Percentiles rank a stretch among this genome's conserved stretches.
Conservation (phyloP, 2,797 vertebrate species). For the Myotis planiceps region DNA sequence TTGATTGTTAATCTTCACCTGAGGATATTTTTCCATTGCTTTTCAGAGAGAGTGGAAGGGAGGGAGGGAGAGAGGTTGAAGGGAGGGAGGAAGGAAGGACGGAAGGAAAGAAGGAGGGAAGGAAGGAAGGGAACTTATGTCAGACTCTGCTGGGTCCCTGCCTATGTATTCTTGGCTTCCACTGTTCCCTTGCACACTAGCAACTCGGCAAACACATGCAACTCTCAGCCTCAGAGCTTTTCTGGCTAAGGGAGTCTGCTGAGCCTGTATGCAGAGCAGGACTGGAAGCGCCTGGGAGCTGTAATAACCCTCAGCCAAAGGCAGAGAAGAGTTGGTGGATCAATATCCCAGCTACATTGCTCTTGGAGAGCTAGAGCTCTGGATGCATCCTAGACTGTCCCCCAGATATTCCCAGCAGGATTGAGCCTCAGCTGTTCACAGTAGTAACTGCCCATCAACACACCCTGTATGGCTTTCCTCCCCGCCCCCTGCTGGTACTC, state of each 20-base stretch:
- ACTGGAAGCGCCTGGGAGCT: too few relatives aligned
- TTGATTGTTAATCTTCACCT: too few relatives aligned
- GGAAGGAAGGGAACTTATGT: fast-evolving
- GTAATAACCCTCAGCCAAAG: neutral
- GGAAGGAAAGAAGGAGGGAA: fast-evolving
- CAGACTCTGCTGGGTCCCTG: neutral
- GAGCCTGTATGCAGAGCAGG: neutral
- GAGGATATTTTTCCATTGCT: too few relatives aligned
- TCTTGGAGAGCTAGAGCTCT: neutral
- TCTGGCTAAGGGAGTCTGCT: neutral
- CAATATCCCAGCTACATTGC: neutral
- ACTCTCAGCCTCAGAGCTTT: neutral
- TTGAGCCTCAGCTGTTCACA: neutral
- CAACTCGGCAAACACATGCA: neutral
- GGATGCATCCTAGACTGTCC: neutral
- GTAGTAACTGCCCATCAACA: neutral
- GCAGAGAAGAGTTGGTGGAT: neutral
- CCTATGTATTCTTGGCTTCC: neutral
- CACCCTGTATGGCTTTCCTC: neutral
- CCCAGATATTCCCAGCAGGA: neutral
- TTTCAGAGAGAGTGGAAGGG: neutral
- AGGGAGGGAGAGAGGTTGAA: neutral
- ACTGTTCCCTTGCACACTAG: neutral
- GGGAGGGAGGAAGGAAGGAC: neutral
- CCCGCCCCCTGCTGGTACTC: too few relatives aligned